Conservation (phyloP, 53 echinoderm and acorn worm species). For the Mesocentrotus franciscanus region DNA sequence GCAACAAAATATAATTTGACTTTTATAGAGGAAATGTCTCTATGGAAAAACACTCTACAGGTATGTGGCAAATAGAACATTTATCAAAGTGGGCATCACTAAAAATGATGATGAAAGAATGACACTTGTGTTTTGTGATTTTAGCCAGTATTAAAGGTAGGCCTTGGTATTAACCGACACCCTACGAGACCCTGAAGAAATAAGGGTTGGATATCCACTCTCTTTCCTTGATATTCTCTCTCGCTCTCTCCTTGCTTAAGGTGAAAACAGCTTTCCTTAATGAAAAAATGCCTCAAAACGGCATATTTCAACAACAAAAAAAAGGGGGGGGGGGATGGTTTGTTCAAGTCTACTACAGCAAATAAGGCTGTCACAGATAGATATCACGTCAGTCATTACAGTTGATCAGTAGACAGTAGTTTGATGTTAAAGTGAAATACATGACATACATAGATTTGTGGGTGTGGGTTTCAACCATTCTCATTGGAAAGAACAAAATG, state of each 20-base stretch:
- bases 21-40: background rate
- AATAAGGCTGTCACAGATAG: background rate
- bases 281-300: constrained; percentile 20
- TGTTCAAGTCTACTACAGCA: background rate
- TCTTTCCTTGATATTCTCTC: background rate
- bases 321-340: background rate
- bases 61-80: background rate
- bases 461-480: background rate
- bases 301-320: background rate
- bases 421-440: background rate
- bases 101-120: background rate
- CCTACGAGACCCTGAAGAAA: background rate
- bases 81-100: background rate
- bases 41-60: background rate
- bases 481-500: background rate
- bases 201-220: background rate
- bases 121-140: background rate
- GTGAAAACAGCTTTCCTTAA: constrained; percentile 24
- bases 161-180: background rate
- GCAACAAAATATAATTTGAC: too few species aligned
- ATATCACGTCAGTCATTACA: background rate
- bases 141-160: background rate
- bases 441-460: background rate
- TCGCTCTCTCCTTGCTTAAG: background rate
- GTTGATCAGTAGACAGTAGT: background rate